Evolutionary conservation across 1,140 invertebrate species (phyloP), one percentile per base, ranked within the genome.

Genomic region (Cydia splendana): DNA sequence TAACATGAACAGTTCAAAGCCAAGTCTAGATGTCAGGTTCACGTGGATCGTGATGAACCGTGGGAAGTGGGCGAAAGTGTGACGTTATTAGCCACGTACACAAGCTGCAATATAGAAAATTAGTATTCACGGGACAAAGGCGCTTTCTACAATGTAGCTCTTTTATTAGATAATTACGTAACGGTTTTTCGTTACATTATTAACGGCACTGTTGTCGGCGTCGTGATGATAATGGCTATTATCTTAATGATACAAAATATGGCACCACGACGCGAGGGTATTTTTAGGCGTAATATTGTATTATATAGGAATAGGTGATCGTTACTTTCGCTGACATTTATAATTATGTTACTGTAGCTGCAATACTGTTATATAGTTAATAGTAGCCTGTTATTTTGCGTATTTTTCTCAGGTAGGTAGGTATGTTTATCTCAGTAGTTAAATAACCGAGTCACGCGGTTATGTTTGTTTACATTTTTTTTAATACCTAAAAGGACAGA

Each of bases 71-170:
- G 67, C 67, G 67, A 71, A 71, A 71, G 67, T 71, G 67, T 71
- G 67, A 71, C 34, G 67, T 38, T 71, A 71, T 42, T 42, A 42
- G 67, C 13, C 67, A n/a, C 65, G 30, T 71, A 45, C 67, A 71
- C 38, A 15, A 10, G 13, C 67, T 71, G 34, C 67, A 45, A 10
- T 71, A 71, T 38, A 75, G 71, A 65, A 51, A 78, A 78, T 78
- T 78, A 75, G 48, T 62, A 78, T 78, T 78, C 77, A 71, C 65
- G 30, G 74, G 67, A 74, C 77, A 73, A 75, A 71, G 69, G 18
- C 45, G 57, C 74, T 71, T 71, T 71, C 67, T 71, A 71, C 67
- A 42, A 38, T 71, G 67, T 45, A 38, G 67, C 12, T 71, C 15
- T 71, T 71, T 71, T 71, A 71, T 71, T 71, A 71, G 67, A 71